Conservation (phyloP, 2,888 invertebrate genomes). For the Allolobophora icterica region DNA sequence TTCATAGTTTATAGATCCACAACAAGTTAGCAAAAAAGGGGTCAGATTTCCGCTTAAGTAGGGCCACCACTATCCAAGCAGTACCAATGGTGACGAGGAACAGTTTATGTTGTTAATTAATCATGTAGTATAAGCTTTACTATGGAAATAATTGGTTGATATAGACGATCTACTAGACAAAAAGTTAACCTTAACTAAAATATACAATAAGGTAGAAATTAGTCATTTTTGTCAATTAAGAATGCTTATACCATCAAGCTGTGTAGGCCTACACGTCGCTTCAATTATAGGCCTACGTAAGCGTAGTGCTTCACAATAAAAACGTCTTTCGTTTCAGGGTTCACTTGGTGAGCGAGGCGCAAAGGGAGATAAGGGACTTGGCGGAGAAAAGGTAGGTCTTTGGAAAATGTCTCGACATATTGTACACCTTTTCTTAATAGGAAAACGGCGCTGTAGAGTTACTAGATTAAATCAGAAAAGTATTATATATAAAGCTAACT, state of each 20-base stretch:
- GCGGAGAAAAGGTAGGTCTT: slow-evolving; percentile 38
- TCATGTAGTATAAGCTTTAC: too few relatives aligned
- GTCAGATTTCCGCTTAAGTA: too few relatives aligned
- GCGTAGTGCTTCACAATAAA: not conserved
- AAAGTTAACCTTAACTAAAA: not conserved
- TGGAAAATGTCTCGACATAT: too few relatives aligned
- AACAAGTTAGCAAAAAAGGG: too few relatives aligned
- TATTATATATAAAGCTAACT: not conserved
- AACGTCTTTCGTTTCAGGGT: slow-evolving; percentile 31
- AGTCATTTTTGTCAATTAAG: not conserved
- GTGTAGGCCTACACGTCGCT: not conserved
- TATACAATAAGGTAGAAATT: not conserved
- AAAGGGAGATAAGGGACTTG: slow-evolving; percentile 47
- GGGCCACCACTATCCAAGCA: too few relatives aligned
- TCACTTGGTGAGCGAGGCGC: slow-evolving; percentile 34
- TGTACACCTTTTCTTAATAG: not conserved
- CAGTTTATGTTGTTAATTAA: too few relatives aligned
- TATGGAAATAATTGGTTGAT: not conserved
- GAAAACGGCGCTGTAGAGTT: not conserved
- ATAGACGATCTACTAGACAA: too few relatives aligned
- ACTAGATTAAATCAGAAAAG: not conserved
- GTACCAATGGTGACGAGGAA: too few relatives aligned
- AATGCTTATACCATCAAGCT: not conserved
- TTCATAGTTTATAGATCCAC: too few relatives aligned
- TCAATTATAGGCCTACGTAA: not conserved